Evolutionary conservation across 2,888 invertebrate species (phyloP).

Genomic region (Junonia oenone): DNA sequence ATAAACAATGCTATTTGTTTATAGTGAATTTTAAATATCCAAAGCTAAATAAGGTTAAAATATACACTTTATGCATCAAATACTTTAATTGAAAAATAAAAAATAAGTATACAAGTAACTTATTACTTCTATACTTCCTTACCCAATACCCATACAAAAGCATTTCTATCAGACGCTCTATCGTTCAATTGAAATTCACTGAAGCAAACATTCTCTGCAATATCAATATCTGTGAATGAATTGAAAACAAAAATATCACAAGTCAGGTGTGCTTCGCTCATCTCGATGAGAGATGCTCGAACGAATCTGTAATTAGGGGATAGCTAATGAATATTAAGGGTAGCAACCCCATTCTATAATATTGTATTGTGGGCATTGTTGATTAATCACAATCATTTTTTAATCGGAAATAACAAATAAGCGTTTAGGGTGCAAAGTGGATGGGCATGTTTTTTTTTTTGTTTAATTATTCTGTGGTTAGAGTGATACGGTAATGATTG

Average conservation of each 20-base stretch:
- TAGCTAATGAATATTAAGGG: conserved; percentile 73
- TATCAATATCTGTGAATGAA: conserved; percentile 64
- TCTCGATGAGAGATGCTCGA: conserved; percentile 53
- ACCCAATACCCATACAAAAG: conserved; percentile 3
- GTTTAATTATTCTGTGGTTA: not conserved
- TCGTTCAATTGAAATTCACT: conserved; percentile 52
- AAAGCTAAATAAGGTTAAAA: too few species aligned
- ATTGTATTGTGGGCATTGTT: conserved; percentile 49
- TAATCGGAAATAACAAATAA: conserved; percentile 45
- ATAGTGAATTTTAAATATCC: too few species aligned
- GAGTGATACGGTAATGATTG: too few species aligned
- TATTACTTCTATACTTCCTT: conserved; percentile 25
- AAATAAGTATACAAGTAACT: not conserved
- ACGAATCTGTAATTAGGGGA: conserved; percentile 65
- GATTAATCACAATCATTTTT: conserved; percentile 59
- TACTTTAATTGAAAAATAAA: too few species aligned
- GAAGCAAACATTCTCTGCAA: conserved; percentile 50
- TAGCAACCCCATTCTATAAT: conserved; percentile 47
- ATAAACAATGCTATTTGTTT: too few species aligned
- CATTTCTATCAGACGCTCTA: conserved; percentile 42
- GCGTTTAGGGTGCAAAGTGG: conserved; percentile 29
- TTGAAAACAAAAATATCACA: conserved; percentile 59
- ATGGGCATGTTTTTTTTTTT: conserved; percentile 4
- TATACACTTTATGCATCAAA: too few species aligned
- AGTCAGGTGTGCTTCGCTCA: conserved; percentile 66